Evolutionary conservation across 2,113 vertebrate genomes (phyloP).

Genomic region (Phaetusa simplex): DNA sequence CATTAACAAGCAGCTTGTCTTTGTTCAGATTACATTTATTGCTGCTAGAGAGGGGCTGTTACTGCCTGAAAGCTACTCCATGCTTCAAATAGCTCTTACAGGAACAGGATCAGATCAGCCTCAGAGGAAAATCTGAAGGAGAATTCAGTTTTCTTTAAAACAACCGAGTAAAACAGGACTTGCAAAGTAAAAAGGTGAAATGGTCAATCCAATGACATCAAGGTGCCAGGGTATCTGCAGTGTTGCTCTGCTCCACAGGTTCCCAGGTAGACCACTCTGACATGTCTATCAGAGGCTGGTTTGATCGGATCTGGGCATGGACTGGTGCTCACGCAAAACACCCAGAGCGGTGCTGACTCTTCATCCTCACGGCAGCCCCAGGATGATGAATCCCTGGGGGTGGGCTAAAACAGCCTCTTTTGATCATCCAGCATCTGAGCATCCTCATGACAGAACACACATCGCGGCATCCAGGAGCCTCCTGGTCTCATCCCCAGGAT

Average conservation of each 20-base stretch:
- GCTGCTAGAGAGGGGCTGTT: not conserved
- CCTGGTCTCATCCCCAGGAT: not conserved
- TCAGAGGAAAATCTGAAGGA: not conserved
- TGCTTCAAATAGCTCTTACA: not conserved
- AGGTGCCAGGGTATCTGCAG: not conserved
- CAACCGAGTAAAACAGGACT: not conserved
- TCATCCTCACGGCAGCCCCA: rapidly evolving
- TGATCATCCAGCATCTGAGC: not conserved
- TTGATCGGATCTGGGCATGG: not conserved
- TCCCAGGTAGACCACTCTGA: not conserved
- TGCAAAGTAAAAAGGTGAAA: not conserved
- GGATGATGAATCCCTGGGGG: not conserved
- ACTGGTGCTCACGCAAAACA: rapidly evolving
- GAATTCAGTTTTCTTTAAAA: not conserved
- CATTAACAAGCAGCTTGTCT: not conserved
- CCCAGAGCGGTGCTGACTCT: not conserved
- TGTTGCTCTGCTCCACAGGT: not conserved
- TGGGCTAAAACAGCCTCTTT: not conserved
- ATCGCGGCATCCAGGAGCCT: rapidly evolving
- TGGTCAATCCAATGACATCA: rapidly evolving
- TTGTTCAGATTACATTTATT: not conserved
- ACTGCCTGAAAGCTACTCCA: not conserved
- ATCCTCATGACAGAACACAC: not conserved
- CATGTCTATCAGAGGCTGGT: not conserved
- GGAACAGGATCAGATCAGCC: not conserved